Evolutionary conservation across 2,113 vertebrate genomes (phyloP).

Genomic region (Apteryx mantelli): DNA sequence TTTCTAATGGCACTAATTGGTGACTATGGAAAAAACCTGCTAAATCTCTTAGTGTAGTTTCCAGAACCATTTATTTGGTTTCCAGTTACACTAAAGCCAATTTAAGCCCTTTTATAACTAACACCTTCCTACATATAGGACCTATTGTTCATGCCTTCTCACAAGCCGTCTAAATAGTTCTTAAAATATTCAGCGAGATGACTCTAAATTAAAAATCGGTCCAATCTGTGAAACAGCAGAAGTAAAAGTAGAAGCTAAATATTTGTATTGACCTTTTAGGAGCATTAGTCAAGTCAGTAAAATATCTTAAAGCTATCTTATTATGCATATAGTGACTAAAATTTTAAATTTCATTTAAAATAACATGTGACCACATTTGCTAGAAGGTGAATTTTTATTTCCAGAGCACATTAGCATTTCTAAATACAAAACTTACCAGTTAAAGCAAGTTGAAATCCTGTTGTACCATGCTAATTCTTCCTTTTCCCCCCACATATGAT

Average conservation of each 20-base stretch:
- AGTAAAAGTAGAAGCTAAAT: slow-evolving; percentile 22
- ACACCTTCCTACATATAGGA: slow-evolving; percentile 55
- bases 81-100: slow-evolving; percentile 66
- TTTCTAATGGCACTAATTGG: slow-evolving; percentile 68
- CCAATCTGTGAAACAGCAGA: slow-evolving; percentile 14
- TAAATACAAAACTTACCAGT: slow-evolving; percentile 53
- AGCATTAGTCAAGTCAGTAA: slow-evolving; percentile 4
- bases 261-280: slow-evolving; percentile 51
- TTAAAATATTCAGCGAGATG: slow-evolving; percentile 49
- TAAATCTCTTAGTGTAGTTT: slow-evolving; percentile 30
- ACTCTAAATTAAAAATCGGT: slow-evolving; percentile 42
- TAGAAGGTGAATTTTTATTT: slow-evolving; percentile 59
- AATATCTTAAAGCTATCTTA: slow-evolving; percentile 31
- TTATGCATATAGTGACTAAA: background rate
- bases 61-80: slow-evolving; percentile 58
- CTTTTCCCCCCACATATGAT: slow-evolving; percentile 21
- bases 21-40: slow-evolving; percentile 25
- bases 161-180: background rate
- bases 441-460: slow-evolving; percentile 54
- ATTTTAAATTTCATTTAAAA: slow-evolving; percentile 40
- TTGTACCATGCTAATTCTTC: slow-evolving; percentile 67
- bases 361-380: background rate
- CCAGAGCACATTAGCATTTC: slow-evolving; percentile 27
- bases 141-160: slow-evolving; percentile 54
- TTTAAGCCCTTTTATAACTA: slow-evolving; percentile 67